These are phyloP conservation scores for Sylvia atricapilla DNA, from an alignment of 2,113 vertebrate genomes.

Conservation along the genomic window DNA sequence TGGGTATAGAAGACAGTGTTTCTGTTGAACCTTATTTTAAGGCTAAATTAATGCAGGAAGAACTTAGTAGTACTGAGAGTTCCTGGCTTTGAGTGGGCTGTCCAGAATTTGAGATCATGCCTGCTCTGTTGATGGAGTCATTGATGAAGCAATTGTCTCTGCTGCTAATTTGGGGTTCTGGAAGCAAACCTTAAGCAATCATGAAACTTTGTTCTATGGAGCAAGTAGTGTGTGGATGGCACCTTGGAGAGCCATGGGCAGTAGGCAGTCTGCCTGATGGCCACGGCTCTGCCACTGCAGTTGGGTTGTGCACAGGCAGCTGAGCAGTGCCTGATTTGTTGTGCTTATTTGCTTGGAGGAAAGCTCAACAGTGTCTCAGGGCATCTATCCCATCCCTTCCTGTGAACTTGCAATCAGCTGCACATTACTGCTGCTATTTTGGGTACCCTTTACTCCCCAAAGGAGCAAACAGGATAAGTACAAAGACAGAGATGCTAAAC, in stretches of 20 bases:
- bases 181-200: neutral
- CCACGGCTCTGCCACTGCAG: fast-evolving
- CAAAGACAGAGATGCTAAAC: neutral
- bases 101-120: neutral
- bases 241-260: fast-evolving
- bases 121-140: neutral
- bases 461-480: neutral
- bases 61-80: neutral
- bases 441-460: neutral
- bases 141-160: neutral
- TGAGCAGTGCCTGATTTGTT: neutral
- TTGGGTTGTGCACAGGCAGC: fast-evolving
- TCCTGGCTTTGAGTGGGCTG: neutral
- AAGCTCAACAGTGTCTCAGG: neutral
- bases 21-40: neutral
- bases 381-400: fast-evolving
- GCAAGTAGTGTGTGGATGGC: neutral
- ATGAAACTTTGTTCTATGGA: neutral
- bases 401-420: neutral
- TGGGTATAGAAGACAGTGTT: neutral
- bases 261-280: neutral
- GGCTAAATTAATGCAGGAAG: neutral
- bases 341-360: neutral
- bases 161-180: neutral
- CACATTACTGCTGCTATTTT: neutral